These are phyloP conservation scores for Spodoptera littoralis DNA, from an alignment of 2,888 invertebrate genomes.

Conservation along the genomic window DNA sequence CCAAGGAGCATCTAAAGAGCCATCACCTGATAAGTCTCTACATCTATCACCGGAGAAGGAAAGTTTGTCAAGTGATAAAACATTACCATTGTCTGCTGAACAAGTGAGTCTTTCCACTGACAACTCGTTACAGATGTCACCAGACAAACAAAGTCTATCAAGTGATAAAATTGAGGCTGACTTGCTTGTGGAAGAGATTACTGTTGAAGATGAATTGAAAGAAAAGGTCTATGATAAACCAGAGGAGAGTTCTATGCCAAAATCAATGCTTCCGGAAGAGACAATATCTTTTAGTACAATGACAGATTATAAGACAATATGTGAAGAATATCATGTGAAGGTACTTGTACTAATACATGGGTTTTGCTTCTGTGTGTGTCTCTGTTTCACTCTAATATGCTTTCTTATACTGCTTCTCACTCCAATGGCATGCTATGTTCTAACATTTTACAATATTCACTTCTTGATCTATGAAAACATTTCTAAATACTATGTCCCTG, in stretches of 20 bases:
- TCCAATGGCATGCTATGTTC: conserved; percentile 67
- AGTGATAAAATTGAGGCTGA: conserved; percentile 78
- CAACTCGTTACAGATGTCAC: conserved; percentile 61
- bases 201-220: conserved; percentile 72
- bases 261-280: conserved; percentile 78
- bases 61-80: conserved; percentile 62
- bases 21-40: conserved; percentile 50
- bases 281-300: conserved; percentile 87
- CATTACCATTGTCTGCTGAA: conserved; percentile 43
- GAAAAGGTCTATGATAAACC: conserved; percentile 65
- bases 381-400: conserved; percentile 47
- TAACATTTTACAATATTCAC: conserved; percentile 61
- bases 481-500: conserved; percentile 53
- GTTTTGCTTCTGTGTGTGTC: conserved; percentile 60
- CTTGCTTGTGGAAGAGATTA: conserved; percentile 80
- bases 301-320: conserved; percentile 92
- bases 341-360: conserved; percentile 80
- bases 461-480: conserved; percentile 61
- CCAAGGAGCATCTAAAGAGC: conserved; percentile 54
- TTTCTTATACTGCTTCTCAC: conserved; percentile 63
- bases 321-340: conserved; percentile 91
- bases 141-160: conserved; percentile 65
- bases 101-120: conserved; percentile 59
- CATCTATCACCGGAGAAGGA: conserved; percentile 52
- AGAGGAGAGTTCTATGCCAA: conserved; percentile 72